Evolutionary conservation across 37 sponge, comb jelly and placozoan species (phyloP), one percentile per base, ranked within the genome.

Genomic region (Aphrocallistes beatrix): DNA sequence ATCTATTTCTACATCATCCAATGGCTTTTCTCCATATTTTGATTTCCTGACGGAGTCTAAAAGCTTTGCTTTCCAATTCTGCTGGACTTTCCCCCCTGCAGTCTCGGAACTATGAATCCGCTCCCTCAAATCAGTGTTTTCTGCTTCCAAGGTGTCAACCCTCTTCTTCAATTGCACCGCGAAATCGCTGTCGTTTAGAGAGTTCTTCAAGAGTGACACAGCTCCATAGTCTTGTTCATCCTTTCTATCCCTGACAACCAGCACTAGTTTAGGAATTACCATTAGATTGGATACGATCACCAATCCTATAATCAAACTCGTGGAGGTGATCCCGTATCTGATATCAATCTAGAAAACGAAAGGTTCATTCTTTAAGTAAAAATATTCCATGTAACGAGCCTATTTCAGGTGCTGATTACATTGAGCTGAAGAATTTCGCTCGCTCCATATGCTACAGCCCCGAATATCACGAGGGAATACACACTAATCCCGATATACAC

Each of bases 401-500:
- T n/a, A n/a, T n/a, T n/a, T n/a, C n/a, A n/a, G n/a, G n/a, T 17
- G 21, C 34, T 25, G n/a, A 19, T 60, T 60, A 60, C 75, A 13
- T 30, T 60, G 10, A 60, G 75, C 34, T 60, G 32, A 19, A 60
- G 8, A 25, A 60, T 60, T 30, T 60, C 75, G 75, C 75, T 60
- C n/a, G 75, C 75, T 6, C 75, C 75, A 60, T 32, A 60, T 8
- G 75, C 75, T 19, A 60, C 10, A 32, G 75, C 75, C n/a, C 75
- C 75, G n/a, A 60, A 60, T 60, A 60, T 60, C 1, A 60, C 75
- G 3, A 60, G 34, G 10, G 75, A 60, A 28, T 60, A 60, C 32
- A 60, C 75, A 60, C 75, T 60, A 1, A 60, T 30, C n/a, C 75
- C 75, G 34, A 60, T 60, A 60, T 60, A 60, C 8, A 60, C 75